These are phyloP conservation scores for Sturnus vulgaris DNA, from an alignment of 2,113 vertebrate species.

Conservation along the genomic window DNA sequence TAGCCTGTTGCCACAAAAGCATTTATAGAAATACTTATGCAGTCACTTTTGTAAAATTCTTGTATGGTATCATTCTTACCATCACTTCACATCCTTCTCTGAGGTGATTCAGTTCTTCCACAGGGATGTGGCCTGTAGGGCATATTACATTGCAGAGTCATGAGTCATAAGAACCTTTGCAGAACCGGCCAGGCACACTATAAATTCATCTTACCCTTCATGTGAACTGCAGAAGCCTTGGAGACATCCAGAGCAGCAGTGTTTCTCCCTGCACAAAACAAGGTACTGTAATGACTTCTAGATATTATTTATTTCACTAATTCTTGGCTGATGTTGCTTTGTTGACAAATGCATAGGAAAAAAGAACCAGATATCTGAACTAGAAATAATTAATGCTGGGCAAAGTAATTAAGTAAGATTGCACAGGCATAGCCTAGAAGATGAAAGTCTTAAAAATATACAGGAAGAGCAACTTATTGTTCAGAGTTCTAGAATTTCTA, in stretches of 20 bases:
- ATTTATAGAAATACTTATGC: slow-evolving; percentile 3
- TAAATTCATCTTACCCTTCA: slow-evolving; percentile 39
- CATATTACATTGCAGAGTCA: background rate
- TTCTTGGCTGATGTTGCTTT: background rate
- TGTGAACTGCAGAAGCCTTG: slow-evolving; percentile 1
- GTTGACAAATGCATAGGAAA: background rate
- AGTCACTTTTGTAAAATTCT: slow-evolving; percentile 15
- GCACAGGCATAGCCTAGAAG: background rate
- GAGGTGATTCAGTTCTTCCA: slow-evolving; percentile 49
- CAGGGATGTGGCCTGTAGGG: slow-evolving; percentile 4
- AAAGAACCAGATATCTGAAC: background rate
- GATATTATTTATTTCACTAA: background rate
- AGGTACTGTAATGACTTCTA: slow-evolving; percentile 46
- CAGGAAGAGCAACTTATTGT: background rate
- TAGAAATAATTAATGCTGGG: background rate
- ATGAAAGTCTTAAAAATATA: background rate
- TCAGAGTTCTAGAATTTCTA: background rate
- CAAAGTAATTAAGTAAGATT: background rate
- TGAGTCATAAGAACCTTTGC: slow-evolving; percentile 48
- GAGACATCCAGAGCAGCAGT: background rate
- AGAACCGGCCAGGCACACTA: slow-evolving; percentile 21
- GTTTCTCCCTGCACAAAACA: background rate
- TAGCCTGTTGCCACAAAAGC: background rate
- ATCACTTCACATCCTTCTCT: slow-evolving; percentile 23
- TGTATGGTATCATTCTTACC: background rate